phyloP scores from a whole-genome alignment of 2,888 invertebrate genomes.

The Saturnia japonica region DNA sequence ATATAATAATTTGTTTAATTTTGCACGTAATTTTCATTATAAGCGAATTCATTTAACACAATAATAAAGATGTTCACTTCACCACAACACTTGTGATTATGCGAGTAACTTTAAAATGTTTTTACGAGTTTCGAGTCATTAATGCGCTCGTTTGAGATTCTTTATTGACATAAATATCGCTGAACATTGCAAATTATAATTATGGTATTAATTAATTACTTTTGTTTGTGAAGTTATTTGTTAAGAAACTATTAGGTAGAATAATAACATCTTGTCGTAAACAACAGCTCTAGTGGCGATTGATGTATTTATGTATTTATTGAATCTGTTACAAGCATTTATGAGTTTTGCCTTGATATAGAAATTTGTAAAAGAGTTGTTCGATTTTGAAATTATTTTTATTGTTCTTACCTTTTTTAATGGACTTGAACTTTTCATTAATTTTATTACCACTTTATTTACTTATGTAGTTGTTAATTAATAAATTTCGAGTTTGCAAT shows the following conservation, averaged over 20 bases:
- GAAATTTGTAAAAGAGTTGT: not conserved
- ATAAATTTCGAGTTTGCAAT: not conserved
- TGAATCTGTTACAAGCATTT: not conserved
- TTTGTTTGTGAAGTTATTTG: constrained; percentile 5
- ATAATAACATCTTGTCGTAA: constrained; percentile 1
- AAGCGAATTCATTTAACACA: constrained; percentile 31
- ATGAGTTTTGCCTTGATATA: not conserved
- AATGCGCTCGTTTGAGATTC: constrained; percentile 26
- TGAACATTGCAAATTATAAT: constrained; percentile 16
- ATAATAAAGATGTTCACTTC: constrained; percentile 18
- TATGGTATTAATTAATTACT: constrained; percentile 2
- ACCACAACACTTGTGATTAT: constrained; percentile 27
- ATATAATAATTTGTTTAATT: constrained; percentile 11
- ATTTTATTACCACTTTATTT: not conserved
- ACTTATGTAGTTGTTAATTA: not conserved
- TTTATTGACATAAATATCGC: constrained; percentile 25
- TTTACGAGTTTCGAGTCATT: constrained; percentile 33
- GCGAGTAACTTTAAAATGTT: constrained; percentile 28
- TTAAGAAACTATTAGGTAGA: constrained; percentile 1
- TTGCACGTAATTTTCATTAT: constrained; percentile 18
- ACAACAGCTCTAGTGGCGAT: not conserved
- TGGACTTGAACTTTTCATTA: not conserved
- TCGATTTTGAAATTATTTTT: not conserved
- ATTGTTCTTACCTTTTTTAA: not conserved
- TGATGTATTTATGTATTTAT: not conserved